Conservation (phyloP, 2,888 invertebrate genomes). For the Spisula subtruncata region DNA sequence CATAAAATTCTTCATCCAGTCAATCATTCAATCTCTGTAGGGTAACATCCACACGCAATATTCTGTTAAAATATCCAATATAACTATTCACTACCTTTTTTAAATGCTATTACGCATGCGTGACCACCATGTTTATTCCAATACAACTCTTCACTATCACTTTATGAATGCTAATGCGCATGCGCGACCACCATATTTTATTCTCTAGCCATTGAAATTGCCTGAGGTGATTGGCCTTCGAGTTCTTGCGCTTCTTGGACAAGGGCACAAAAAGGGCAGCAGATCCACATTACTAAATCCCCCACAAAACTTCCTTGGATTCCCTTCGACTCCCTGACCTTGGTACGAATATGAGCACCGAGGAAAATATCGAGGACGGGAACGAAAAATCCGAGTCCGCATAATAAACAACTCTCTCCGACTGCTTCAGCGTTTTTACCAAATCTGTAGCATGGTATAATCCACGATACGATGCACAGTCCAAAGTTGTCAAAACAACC, state of each 20-base stretch:
- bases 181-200: constrained; percentile 16
- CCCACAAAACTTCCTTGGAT: constrained; percentile 81
- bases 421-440: constrained; percentile 86
- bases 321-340: constrained; percentile 83
- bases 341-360: constrained; percentile 80
- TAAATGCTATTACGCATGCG: background rate
- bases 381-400: constrained; percentile 82
- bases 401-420: constrained; percentile 84
- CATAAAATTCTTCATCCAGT: background rate
- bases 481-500: constrained; percentile 86
- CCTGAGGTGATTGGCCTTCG: constrained; percentile 71
- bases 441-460: constrained; percentile 85
- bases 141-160: background rate
- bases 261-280: constrained; percentile 82
- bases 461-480: constrained; percentile 84
- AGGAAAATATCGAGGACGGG: constrained; percentile 80
- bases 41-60: background rate
- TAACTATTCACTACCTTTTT: background rate
- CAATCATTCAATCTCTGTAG: background rate
- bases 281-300: constrained; percentile 81
- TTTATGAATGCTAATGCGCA: background rate
- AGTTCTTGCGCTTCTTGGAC: constrained; percentile 84
- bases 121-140: background rate
- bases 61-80: background rate
- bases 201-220: constrained; percentile 76